Percentiles rank a stretch among this genome's conserved stretches.
Conservation (phyloP, 2,888 invertebrate genomes). For the Taenaris catops region DNA sequence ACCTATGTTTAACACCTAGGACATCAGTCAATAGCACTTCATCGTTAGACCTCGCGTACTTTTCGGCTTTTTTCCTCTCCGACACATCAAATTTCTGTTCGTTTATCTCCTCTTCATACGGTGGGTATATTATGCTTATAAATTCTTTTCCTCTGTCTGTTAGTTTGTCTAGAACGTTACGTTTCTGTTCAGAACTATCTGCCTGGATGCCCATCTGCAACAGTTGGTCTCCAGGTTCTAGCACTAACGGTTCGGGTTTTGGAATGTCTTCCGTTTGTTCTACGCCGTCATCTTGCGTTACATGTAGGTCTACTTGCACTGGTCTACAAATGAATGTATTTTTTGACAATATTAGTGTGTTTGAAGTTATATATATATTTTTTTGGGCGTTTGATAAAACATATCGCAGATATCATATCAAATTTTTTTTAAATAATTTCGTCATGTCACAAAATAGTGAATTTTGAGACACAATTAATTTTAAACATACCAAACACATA, state of each 20-base stretch:
- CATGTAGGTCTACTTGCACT: conserved; percentile 22
- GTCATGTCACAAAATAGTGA: no score
- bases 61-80: conserved; percentile 67
- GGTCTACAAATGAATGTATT: conserved; percentile 22
- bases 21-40: conserved; percentile 60
- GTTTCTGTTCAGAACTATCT: conserved; percentile 45
- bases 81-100: conserved; percentile 66
- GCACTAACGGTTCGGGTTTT: conserved; percentile 59
- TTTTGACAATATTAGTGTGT: no score
- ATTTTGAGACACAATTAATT: no score
- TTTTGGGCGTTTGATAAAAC: no score
- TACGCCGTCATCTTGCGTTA: conserved; percentile 12
- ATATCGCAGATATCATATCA: no score
- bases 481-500: no score
- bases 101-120: conserved; percentile 58
- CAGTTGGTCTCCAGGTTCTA: conserved; percentile 84
- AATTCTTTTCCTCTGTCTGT: conserved; percentile 67
- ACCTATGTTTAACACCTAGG: conserved; percentile 31
- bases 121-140: conserved; percentile 65
- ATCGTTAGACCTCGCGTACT: conserved; percentile 63
- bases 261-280: conserved; percentile 35
- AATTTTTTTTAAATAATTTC: no score
- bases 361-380: no score
- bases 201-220: conserved; percentile 55
- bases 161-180: conserved; percentile 65